These are phyloP conservation scores for Drosophila imparisetae DNA, from an alignment of 2,888 invertebrate species.

Conservation along the genomic window DNA sequence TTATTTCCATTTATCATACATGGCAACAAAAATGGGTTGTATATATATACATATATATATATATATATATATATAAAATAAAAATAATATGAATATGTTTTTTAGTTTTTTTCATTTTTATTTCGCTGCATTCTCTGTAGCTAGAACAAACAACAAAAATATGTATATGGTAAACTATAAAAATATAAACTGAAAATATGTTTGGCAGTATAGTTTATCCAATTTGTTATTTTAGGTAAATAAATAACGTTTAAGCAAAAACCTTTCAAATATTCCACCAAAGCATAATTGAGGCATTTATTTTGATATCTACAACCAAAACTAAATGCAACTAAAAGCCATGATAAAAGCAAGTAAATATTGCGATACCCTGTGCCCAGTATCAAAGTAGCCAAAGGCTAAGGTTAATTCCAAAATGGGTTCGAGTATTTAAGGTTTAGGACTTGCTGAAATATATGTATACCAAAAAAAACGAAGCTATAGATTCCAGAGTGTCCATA, in stretches of 20 bases:
- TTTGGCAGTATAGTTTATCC: slow-evolving; percentile 23
- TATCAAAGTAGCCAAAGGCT: background rate
- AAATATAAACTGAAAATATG: slow-evolving; percentile 22
- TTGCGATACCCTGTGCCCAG: slow-evolving; percentile 18
- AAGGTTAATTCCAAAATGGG: too few relatives aligned
- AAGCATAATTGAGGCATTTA: slow-evolving; percentile 63
- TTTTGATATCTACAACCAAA: slow-evolving; percentile 44
- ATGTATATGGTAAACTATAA: slow-evolving; percentile 17
- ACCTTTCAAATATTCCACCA: slow-evolving; percentile 33
- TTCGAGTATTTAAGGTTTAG: background rate
- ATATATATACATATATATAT: slow-evolving; percentile 23
- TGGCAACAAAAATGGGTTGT: slow-evolving; percentile 51
- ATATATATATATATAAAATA: background rate
- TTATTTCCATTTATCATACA: slow-evolving; percentile 41
- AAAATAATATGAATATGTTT: background rate
- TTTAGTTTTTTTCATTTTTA: background rate
- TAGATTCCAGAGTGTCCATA: background rate
- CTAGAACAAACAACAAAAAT: slow-evolving; percentile 1
- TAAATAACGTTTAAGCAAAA: slow-evolving; percentile 14
- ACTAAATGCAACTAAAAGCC: background rate
- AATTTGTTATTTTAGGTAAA: slow-evolving; percentile 9
- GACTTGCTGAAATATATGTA: background rate
- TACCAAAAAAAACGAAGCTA: background rate
- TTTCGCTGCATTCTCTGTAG: background rate
- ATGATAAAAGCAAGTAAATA: background rate